Conservation (phyloP, 2,888 invertebrate genomes). For the Pyrgus malvae region DNA sequence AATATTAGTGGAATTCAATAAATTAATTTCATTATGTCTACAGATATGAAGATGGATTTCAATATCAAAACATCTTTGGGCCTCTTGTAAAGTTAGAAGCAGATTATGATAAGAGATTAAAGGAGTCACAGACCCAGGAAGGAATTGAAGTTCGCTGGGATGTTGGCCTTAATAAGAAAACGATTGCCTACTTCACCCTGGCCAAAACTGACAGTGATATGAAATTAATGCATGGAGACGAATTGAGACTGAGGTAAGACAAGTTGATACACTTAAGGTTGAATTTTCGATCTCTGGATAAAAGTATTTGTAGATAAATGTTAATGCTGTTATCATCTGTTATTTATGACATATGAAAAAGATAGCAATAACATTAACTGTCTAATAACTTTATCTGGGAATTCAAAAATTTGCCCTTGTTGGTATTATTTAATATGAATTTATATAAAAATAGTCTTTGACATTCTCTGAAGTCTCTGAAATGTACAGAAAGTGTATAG, state of each 20-base stretch:
- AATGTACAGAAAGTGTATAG: too few species aligned
- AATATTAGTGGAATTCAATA: not conserved
- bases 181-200: conserved; percentile 97
- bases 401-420: too few species aligned
- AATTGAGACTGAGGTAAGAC: conserved; percentile 88
- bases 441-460: too few species aligned
- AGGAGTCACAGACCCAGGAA: conserved; percentile 99
- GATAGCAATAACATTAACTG: too few species aligned
- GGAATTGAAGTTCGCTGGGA: conserved; percentile 99
- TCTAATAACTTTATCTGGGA: too few species aligned
- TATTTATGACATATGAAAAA: too few species aligned
- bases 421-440: too few species aligned
- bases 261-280: not conserved
- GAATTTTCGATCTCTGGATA: too few species aligned
- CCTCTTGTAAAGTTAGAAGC: conserved; percentile 98
- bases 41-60: conserved; percentile 98
- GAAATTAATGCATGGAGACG: conserved; percentile 99
- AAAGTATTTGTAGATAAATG: too few species aligned
- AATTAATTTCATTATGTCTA: conserved; percentile 13
- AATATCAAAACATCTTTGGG: conserved; percentile 99
- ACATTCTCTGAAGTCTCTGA: too few species aligned
- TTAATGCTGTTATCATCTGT: too few species aligned
- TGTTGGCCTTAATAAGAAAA: conserved; percentile 98
- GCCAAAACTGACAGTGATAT: conserved; percentile 99
- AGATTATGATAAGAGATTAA: conserved; percentile 98